These are phyloP conservation scores for Thysanoteuthis rhombus DNA, from an alignment of 2,888 invertebrate species.

Conservation along the genomic window DNA sequence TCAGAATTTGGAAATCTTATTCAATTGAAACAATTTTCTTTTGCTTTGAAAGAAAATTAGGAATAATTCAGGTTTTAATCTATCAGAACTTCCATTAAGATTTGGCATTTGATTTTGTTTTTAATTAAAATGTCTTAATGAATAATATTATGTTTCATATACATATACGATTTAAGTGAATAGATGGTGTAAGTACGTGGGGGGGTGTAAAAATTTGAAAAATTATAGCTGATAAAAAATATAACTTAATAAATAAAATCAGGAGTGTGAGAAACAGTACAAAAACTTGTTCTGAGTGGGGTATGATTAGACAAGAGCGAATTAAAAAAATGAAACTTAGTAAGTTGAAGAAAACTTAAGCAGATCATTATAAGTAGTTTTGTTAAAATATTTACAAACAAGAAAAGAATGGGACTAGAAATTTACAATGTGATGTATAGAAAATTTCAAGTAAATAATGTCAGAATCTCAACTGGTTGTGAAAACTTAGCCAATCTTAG, in stretches of 20 bases:
- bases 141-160: neutral
- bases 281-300: neutral
- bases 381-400: neutral
- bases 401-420: neutral
- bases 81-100: neutral
- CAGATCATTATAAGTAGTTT: neutral
- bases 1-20: too few species aligned
- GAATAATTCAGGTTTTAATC: neutral
- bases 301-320: neutral
- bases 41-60: neutral
- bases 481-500: neutral
- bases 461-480: neutral
- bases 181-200: neutral
- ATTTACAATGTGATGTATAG: neutral
- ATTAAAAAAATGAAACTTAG: neutral
- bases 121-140: neutral
- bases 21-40: too few species aligned
- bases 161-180: neutral
- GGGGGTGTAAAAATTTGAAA: neutral
- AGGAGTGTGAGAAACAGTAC: neutral
- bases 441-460: neutral
- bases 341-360: neutral
- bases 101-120: neutral
- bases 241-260: neutral
- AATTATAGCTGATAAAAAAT: neutral